Evolutionary conservation across 2,113 vertebrate genomes (phyloP), one percentile per base, ranked within the genome.

Genomic region (Turdus rufiventris): DNA sequence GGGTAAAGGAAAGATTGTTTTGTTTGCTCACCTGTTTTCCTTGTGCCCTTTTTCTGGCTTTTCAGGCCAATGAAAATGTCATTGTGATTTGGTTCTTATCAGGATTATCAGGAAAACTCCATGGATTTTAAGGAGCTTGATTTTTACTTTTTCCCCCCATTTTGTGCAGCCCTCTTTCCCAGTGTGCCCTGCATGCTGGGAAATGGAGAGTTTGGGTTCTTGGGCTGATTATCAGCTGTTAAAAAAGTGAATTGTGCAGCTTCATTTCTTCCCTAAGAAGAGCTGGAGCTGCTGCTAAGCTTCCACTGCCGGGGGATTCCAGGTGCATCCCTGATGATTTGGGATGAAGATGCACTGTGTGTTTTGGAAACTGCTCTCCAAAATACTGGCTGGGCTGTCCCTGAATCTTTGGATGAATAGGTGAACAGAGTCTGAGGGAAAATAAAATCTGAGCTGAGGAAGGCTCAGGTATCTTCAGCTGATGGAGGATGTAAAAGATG

Each of bases 1-100:
- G 74, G 54, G 68, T 77, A 62, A 77, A 92, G 79, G 63, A 81
- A 80, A 47, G 78, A 19, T 51, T 94, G 81, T 74, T 33, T 60
- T 88, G 1, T 74, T 68, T 94, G 87, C 31, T 92, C 71, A 83
- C 58, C 54, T 53, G 70, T 60, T 48, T 72, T 83, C 21, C 51
- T 86, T 73, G 15, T 83, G 78, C 63, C 67, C n/a, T 74, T 80
- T 73, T 80, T 54, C 72, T 48, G 68, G 28, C 82, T 61, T 20
- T 40, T 60, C 5, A 71, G 57, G 65, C 56, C 56, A 36, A 2
- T 56, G 19, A 33, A 76, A 50, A 25, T 63, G 81, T 75, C 2
- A 1, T 9, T 62, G 51, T 60, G 78, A 71, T 40, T 47, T 81
- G 62, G 40, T 94, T 60, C 60, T 74, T 28, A 38, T 38, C 38